Percentiles rank a stretch among this genome's conserved stretches.
These are phyloP conservation scores for Dryococelus australis DNA, from an alignment of 2,888 invertebrate species.

Conservation along the genomic window DNA sequence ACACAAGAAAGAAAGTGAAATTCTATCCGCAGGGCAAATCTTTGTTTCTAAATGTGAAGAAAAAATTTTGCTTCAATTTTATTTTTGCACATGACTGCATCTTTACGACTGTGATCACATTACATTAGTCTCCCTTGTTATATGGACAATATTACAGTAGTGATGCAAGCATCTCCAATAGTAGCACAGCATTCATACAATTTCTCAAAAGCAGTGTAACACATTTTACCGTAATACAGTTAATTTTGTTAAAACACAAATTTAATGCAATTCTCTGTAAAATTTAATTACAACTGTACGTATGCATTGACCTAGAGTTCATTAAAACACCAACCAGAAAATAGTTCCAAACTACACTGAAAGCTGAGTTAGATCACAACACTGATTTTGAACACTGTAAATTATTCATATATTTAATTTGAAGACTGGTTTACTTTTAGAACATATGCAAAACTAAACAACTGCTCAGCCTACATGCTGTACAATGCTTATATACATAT, in stretches of 20 bases:
- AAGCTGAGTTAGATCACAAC: constrained; percentile 16
- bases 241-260: too few relatives aligned
- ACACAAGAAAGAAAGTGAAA: too few relatives aligned
- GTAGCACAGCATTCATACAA: too few relatives aligned
- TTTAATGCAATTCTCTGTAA: not conserved
- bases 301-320: not conserved
- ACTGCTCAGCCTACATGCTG: not conserved
- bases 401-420: not conserved
- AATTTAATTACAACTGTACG: not conserved
- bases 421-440: not conserved
- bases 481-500: not conserved
- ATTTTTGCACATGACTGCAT: too few relatives aligned
- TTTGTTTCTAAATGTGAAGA: too few relatives aligned
- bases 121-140: too few relatives aligned
- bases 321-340: not conserved
- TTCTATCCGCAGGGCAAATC: too few relatives aligned
- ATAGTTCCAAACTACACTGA: constrained; percentile 5
- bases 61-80: too few relatives aligned
- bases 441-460: not conserved
- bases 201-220: not conserved
- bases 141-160: too few relatives aligned
- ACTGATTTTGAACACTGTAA: constrained; percentile 11
- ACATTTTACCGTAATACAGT: not conserved
- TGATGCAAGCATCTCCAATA: too few relatives aligned
- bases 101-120: too few relatives aligned